Percentiles rank a stretch among this genome's conserved stretches.
phyloP scores from a whole-genome alignment of 2,113 vertebrate species.

The Mormoops blainvillei region DNA sequence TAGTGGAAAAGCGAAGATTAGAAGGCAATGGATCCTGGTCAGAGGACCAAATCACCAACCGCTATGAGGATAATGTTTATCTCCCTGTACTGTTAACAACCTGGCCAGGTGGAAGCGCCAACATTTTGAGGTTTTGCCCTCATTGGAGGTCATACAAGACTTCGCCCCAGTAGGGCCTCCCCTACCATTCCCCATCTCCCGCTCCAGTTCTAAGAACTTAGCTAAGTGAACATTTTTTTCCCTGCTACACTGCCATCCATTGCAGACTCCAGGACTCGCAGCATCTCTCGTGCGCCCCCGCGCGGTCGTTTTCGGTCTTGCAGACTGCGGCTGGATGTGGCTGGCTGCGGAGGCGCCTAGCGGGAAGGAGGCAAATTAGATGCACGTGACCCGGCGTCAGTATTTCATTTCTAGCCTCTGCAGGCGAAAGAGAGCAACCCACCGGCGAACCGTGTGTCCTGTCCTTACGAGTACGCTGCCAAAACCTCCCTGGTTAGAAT shows the following conservation, averaged over 20 bases:
- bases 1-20: not conserved
- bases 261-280: not conserved
- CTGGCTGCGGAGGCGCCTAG: accelerated
- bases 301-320: not conserved
- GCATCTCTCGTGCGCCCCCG: not conserved
- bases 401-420: not conserved
- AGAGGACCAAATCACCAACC: not conserved
- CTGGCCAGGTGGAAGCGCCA: not conserved
- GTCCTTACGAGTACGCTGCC: not conserved
- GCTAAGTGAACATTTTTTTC: accelerated
- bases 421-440: not conserved
- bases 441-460: not conserved
- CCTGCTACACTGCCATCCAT: accelerated
- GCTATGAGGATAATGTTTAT: no score
- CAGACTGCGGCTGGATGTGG: not conserved
- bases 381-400: not conserved
- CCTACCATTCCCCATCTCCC: no score
- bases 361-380: accelerated
- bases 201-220: no score
- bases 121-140: not conserved
- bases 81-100: not conserved
- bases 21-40: not conserved
- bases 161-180: accelerated
- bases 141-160: not conserved
- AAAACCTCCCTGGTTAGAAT: not conserved